Evolutionary conservation across 2,888 invertebrate species (phyloP), one percentile per base, ranked within the genome.

Genomic region (Oligia latruncula): DNA sequence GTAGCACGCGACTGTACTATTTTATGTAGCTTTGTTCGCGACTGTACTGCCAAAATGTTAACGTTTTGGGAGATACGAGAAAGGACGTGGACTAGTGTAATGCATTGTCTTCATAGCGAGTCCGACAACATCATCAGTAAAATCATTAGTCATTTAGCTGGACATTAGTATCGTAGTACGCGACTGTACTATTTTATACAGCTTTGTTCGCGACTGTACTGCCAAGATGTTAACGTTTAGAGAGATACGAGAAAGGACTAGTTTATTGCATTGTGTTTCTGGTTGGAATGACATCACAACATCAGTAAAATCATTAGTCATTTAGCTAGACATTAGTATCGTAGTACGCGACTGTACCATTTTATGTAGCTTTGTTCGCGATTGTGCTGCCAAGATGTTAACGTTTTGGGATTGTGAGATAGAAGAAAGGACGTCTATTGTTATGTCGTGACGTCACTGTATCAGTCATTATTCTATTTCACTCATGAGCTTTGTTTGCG

Each of bases 81-180:
- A 58, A 70, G 11, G 9, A 65, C 20, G 35, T 64, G 64, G 64
- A 78, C 78, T 62, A 43, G 55, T 65, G 46, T 71, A n/a, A 52
- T 71, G 40, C 40, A 17, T 65, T 35, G 43, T 15, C 23, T 55
- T 52, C 15, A 5, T 40, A 20, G 58, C 1, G 40, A 65, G 0
- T 0, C 3, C 20, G 65, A 58, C 35, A 5, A 58, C 35, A 20
- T 1, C 35, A 46, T 65, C 23, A 43, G 35, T 46, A 9, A 74
- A 55, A 52, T 52, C 46, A 66, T 74, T 23, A 40, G 66, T 23
- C 66, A 62, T 60, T n/a, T 23, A 40, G 40, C 40, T 40, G 6
- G 66, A 68, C 89, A 89, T 90, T 87, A 88, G 84, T 77, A 77
- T 75, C 75, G 80, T 66, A 78, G 80, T 64, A 79, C 85, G 76